Evolutionary conservation across 2,888 invertebrate genomes (phyloP).

Genomic region (Formica aserva): DNA sequence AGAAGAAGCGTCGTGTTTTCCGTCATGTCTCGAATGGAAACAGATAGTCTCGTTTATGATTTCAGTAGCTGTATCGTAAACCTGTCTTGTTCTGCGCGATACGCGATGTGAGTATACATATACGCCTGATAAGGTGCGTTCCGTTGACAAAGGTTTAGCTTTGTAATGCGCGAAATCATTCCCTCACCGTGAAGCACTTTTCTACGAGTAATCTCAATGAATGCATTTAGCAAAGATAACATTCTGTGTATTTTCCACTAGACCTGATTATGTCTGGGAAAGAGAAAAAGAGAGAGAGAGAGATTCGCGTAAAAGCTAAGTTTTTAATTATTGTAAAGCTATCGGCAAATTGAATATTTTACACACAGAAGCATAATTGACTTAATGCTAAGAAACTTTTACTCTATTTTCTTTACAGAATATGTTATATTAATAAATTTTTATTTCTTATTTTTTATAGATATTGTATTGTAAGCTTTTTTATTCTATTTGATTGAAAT

Average conservation of each 20-base stretch:
- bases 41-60: constrained; percentile 57
- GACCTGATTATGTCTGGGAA: background rate
- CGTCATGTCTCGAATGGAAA: constrained; percentile 32
- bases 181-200: constrained; percentile 28
- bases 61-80: constrained; percentile 67
- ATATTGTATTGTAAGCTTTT: background rate
- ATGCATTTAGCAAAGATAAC: constrained; percentile 18
- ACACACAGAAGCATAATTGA: background rate
- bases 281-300: background rate
- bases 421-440: background rate
- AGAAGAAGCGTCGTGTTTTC: constrained; percentile 6
- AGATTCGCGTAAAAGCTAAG: background rate
- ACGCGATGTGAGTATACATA: constrained; percentile 60
- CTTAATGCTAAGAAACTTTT: background rate
- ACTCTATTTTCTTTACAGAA: background rate
- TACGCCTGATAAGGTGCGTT: constrained; percentile 60
- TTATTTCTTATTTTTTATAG: background rate
- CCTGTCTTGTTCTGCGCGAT: constrained; percentile 55
- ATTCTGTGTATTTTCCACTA: background rate
- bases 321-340: background rate
- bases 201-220: constrained; percentile 21
- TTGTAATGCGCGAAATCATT: constrained; percentile 59
- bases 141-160: constrained; percentile 42
- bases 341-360: background rate
- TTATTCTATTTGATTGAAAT: background rate